These are phyloP conservation scores for Drosophila subquinaria DNA, from an alignment of 2,888 invertebrate species.

Conservation along the genomic window DNA sequence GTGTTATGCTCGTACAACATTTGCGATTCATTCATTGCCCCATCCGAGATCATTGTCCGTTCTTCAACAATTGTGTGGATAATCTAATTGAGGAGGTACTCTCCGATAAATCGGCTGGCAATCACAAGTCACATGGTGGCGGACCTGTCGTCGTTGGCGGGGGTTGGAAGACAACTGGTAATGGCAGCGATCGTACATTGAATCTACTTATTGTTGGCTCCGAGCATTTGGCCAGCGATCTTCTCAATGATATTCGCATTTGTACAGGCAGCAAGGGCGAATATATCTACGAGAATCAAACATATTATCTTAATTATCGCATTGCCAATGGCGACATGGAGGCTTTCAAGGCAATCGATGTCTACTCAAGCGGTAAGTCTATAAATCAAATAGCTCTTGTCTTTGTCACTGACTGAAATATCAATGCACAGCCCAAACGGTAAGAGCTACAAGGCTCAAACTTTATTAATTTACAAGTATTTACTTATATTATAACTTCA, in stretches of 20 bases:
- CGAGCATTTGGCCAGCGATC: slow-evolving; percentile 94
- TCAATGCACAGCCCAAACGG: too few species aligned
- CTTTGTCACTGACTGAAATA: not conserved
- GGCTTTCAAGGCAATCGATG: slow-evolving; percentile 93
- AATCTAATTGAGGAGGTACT: slow-evolving; percentile 89
- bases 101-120: slow-evolving; percentile 85
- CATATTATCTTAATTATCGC: slow-evolving; percentile 93
- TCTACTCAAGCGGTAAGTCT: slow-evolving; percentile 93
- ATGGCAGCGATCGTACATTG: slow-evolving; percentile 86
- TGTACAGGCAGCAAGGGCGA: slow-evolving; percentile 94
- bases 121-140: slow-evolving; percentile 87
- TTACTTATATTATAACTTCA: not conserved
- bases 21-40: slow-evolving; percentile 98
- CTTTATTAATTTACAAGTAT: too few species aligned
- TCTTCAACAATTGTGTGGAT: slow-evolving; percentile 93
- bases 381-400: not conserved
- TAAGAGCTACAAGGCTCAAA: too few species aligned
- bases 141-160: slow-evolving; percentile 37
- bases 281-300: slow-evolving; percentile 91
- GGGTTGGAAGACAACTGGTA: slow-evolving; percentile 65
- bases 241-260: slow-evolving; percentile 93
- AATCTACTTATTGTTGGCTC: slow-evolving; percentile 95
- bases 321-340: slow-evolving; percentile 96
- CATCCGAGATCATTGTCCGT: slow-evolving; percentile 96
- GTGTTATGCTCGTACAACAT: slow-evolving; percentile 97